phyloP scores from a whole-genome alignment of 2,113 vertebrate species.

The Xiphorhynchus elegans region DNA sequence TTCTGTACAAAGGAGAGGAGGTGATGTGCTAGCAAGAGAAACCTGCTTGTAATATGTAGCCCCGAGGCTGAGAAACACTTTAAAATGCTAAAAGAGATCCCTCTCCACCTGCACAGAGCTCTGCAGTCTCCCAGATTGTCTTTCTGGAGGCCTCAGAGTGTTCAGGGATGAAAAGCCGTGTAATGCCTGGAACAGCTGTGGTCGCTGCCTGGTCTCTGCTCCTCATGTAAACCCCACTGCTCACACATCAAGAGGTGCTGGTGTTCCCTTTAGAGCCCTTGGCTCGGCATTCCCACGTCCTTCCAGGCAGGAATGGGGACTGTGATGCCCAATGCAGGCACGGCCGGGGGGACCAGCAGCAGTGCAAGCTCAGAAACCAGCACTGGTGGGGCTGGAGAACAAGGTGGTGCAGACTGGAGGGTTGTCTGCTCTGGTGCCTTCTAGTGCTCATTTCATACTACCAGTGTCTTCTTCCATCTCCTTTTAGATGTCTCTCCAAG shows the following conservation, averaged over 20 bases:
- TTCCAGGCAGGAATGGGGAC: background rate
- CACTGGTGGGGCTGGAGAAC: background rate
- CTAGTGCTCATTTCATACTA: background rate
- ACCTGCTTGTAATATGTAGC: background rate
- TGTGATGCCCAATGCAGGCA: background rate
- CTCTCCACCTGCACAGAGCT: background rate
- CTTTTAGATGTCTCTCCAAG: background rate
- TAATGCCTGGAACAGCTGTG: background rate
- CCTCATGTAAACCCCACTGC: rapidly evolving
- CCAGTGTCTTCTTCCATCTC: background rate
- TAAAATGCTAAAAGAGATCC: background rate
- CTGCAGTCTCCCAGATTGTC: background rate
- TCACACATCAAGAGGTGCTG: background rate
- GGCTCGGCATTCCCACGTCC: rapidly evolving
- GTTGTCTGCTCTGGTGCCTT: background rate
- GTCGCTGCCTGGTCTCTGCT: background rate
- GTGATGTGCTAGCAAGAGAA: background rate
- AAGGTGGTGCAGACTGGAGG: background rate
- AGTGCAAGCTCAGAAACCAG: background rate
- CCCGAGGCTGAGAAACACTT: background rate
- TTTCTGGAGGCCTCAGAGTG: background rate
- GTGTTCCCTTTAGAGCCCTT: background rate
- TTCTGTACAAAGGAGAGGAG: background rate
- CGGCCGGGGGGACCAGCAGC: rapidly evolving
- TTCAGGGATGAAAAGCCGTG: background rate